Conservation (phyloP, 1,140 invertebrate genomes). For the Wiebesia pumilae region DNA sequence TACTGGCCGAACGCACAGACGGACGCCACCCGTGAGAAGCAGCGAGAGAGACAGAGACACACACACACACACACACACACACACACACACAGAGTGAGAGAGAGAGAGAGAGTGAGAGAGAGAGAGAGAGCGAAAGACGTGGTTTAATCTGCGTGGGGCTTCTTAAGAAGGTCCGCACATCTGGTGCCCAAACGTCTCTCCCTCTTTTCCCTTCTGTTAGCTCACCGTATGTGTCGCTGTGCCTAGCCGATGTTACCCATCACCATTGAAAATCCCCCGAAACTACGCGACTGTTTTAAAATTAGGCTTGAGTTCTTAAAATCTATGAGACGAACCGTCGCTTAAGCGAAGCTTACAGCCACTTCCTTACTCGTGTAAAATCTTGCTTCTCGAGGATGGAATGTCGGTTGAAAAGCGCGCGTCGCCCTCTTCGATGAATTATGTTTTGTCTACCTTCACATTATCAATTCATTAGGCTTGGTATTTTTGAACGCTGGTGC, state of each 20-base stretch:
- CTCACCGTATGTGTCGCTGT: too few species aligned
- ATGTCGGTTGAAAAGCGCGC: too few species aligned
- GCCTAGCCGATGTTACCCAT: background rate
- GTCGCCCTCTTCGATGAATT: too few species aligned
- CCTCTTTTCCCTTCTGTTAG: too few species aligned
- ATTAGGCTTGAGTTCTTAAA: conserved; percentile 7
- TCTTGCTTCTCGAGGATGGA: background rate
- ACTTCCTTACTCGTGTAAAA: background rate
- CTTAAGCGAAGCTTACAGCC: background rate
- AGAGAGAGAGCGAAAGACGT: background rate
- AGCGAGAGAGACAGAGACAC: background rate
- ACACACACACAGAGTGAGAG: too few species aligned
- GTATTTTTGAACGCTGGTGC: too few species aligned
- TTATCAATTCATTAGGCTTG: too few species aligned
- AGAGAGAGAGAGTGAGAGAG: background rate
- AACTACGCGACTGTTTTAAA: conserved; percentile 29
- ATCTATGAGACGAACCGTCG: background rate
- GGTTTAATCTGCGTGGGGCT: conserved; percentile 13
- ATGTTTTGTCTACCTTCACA: too few species aligned
- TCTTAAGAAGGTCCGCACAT: conserved; percentile 52
- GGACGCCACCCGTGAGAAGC: background rate
- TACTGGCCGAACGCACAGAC: background rate
- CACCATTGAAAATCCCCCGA: background rate
- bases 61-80: too few species aligned
- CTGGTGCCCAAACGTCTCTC: conserved; percentile 56